Conservation (phyloP, 1,140 invertebrate species). For the Drosophila pectinifera region DNA sequence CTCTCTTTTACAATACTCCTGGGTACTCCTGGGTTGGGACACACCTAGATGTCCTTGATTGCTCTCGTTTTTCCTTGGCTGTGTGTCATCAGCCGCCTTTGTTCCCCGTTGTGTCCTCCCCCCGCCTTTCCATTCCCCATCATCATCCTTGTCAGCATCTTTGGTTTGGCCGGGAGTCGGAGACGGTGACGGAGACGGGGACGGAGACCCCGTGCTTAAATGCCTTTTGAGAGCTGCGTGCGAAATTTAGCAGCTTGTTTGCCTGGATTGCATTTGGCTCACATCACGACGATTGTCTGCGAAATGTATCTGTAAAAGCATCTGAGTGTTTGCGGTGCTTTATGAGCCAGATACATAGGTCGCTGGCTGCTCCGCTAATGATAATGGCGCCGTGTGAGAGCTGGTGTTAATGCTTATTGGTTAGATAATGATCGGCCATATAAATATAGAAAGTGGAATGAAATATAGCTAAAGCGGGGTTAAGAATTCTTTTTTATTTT, state of each 20-base stretch:
- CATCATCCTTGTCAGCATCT: constrained; percentile 41
- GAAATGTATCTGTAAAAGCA: constrained; percentile 20
- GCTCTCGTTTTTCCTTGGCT: constrained; percentile 44
- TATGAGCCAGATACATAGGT: constrained; percentile 23
- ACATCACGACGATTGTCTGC: constrained; percentile 39
- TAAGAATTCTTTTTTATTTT: background rate
- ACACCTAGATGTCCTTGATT: constrained; percentile 28
- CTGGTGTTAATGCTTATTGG: constrained; percentile 43
- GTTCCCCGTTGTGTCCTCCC: constrained; percentile 11
- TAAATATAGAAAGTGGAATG: constrained; percentile 10
- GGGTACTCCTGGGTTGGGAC: background rate
- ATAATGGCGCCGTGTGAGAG: constrained; percentile 33
- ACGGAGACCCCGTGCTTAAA: constrained; percentile 55
- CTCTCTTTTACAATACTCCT: background rate
- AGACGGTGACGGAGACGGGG: too few species aligned
- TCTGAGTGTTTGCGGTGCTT: constrained; percentile 28
- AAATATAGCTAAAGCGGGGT: constrained; percentile 1
- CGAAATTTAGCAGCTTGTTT: constrained; percentile 81
- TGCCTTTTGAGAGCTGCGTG: constrained; percentile 72
- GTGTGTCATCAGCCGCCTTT: constrained; percentile 32
- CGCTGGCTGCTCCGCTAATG: constrained; percentile 20
- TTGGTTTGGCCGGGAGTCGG: constrained; percentile 20
- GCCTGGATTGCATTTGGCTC: constrained; percentile 46
- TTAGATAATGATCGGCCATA: constrained; percentile 30
- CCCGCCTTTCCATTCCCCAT: constrained; percentile 23